These are phyloP conservation scores for Prostheceraeus crozeri DNA, from an alignment of 2,888 invertebrate genomes.

Conservation along the genomic window DNA sequence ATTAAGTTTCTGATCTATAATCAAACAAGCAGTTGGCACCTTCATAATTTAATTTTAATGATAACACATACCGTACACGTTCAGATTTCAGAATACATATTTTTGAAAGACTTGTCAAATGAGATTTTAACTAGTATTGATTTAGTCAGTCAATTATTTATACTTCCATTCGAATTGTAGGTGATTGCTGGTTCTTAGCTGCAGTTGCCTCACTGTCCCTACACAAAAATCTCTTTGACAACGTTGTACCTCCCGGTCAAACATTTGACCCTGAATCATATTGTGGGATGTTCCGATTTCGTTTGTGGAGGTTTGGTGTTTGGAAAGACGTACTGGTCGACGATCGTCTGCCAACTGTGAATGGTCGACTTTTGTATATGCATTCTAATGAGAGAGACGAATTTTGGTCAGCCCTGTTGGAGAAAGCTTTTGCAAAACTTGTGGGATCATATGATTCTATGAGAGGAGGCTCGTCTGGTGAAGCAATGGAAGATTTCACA, in stretches of 20 bases:
- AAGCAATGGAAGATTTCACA: too few species aligned
- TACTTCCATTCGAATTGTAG: too few species aligned
- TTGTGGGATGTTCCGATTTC: slow-evolving; percentile 81
- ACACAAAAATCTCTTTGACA: slow-evolving; percentile 75
- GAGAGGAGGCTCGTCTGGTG: too few species aligned
- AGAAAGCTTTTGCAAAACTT: slow-evolving; percentile 93
- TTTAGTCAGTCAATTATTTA: neutral
- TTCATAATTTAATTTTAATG: too few species aligned
- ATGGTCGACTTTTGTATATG: slow-evolving; percentile 75
- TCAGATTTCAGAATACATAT: too few species aligned
- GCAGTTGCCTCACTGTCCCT: slow-evolving; percentile 89
- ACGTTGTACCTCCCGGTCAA: slow-evolving; percentile 92
- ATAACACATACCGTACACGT: too few species aligned
- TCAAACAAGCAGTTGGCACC: too few species aligned
- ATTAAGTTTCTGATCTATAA: too few species aligned
- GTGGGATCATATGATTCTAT: too few species aligned
- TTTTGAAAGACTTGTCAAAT: too few species aligned
- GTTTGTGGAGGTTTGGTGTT: slow-evolving; percentile 83
- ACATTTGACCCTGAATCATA: slow-evolving; percentile 75
- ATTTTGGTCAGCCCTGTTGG: slow-evolving; percentile 88
- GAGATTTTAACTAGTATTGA: too few species aligned
- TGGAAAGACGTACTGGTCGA: slow-evolving; percentile 58
- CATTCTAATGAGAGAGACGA: slow-evolving; percentile 75
- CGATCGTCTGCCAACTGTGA: slow-evolving; percentile 67
- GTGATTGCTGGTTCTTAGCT: slow-evolving; percentile 75